phyloP scores from a whole-genome alignment of 2,797 vertebrate genomes.

The Microchirus variegatus region DNA sequence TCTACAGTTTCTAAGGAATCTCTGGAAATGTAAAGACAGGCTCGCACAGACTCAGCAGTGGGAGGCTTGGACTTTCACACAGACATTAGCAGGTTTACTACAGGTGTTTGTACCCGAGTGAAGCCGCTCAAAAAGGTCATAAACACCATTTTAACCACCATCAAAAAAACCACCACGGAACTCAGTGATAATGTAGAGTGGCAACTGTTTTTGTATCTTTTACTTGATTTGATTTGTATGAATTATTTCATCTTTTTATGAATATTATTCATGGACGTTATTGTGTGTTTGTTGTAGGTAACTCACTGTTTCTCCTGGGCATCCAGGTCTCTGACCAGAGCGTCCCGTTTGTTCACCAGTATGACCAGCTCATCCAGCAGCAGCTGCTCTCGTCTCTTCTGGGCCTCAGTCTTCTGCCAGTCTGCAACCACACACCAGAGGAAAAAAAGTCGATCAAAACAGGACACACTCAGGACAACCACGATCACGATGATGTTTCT shows the following conservation, averaged over 20 bases:
- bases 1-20: conserved; percentile 1
- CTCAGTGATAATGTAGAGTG: not conserved
- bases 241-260: too few relatives aligned
- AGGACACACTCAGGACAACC: too few relatives aligned
- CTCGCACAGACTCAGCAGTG: not conserved
- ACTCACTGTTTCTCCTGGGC: conserved; percentile 98
- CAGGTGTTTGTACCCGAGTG: too few relatives aligned
- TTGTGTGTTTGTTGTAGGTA: conserved; percentile 7
- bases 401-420: conserved; percentile 98
- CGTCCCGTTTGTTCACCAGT: conserved; percentile 96
- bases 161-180: not conserved
- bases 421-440: conserved; percentile 76
- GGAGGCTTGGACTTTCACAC: not conserved
- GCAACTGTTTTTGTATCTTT: too few relatives aligned
- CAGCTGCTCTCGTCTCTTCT: conserved; percentile 96
- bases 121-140: too few relatives aligned
- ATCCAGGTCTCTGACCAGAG: conserved; percentile 94
- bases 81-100: too few relatives aligned
- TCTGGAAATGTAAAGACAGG: conserved; percentile 14
- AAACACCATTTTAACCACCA: too few relatives aligned
- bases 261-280: too few relatives aligned
- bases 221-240: too few relatives aligned
- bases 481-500: too few relatives aligned
- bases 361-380: conserved; percentile 96
- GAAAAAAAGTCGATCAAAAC: not conserved